These are phyloP conservation scores for Clarias fuscus DNA, from an alignment of 2,797 vertebrate species.

Conservation along the genomic window DNA sequence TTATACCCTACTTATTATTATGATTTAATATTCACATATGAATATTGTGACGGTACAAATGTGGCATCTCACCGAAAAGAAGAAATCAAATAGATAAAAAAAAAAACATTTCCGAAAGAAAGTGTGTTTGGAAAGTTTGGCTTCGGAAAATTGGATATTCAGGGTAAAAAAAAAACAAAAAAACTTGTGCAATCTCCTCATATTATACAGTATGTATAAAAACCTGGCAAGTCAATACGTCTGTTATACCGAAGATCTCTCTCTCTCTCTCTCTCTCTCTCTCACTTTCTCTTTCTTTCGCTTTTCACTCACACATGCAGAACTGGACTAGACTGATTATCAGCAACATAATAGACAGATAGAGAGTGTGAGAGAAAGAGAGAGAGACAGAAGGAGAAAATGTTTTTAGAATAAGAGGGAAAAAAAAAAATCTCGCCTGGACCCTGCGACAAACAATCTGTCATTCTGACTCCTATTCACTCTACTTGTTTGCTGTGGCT, in stretches of 20 bases:
- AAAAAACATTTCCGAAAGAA: neutral
- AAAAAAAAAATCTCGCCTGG: neutral
- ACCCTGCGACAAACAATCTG: slow-evolving; percentile 17
- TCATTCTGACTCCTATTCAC: neutral
- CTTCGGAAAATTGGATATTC: neutral
- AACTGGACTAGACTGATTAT: slow-evolving; percentile 45
- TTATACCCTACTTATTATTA: neutral
- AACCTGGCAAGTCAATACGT: neutral
- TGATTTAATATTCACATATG: neutral
- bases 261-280: slow-evolving; percentile 23
- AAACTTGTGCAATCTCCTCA: neutral
- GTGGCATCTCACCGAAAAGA: neutral
- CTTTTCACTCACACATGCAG: slow-evolving; percentile 9
- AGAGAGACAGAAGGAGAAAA: neutral
- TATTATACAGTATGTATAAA: neutral
- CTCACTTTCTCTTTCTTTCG: slow-evolving; percentile 14
- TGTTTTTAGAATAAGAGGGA: neutral
- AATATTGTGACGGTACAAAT: neutral
- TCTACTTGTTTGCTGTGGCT: slow-evolving; percentile 4
- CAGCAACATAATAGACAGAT: slow-evolving; percentile 32
- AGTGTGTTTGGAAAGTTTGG: neutral
- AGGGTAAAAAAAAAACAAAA: neutral
- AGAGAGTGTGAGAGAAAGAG: neutral
- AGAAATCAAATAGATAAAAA: neutral
- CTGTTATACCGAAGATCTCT: slow-evolving; percentile 28